Base-by-base conservation (phyloP, 2,113 vertebrate genomes). In the Sinosuthora webbiana region DNA sequence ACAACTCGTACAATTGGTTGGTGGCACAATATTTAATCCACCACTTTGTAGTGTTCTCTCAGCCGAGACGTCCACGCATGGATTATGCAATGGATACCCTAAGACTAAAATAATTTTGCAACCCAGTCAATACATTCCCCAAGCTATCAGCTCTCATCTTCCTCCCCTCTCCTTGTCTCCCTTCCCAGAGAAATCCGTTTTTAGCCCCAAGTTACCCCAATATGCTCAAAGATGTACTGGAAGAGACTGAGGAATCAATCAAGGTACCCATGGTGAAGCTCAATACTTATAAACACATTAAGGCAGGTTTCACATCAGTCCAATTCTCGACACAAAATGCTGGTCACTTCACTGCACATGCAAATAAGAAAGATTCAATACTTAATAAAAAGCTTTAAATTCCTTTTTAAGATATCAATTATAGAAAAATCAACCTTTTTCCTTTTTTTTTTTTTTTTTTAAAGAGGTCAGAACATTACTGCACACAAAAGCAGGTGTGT, bases 321-420 rank as follows among this genome's bases (percentile, higher is more conserved):
- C 83, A 45, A 86, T 91, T 89, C 73, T 73, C 4, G 47, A 92
- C 88, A 97, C 81, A 96, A 90, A 95, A 94, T 90, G 94, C 90
- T 89, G 90, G 94, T 96, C 93, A 95, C 93, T 77, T 90, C 96
- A 97, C 96, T 91, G 76, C 93, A 97, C 96, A 95, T 97, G 95
- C 94, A 93, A 91, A 80, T 95, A 96, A 95, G 93, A 96, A 97
- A 96, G 93, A 91, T 89, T 96, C 90, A 87, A 85, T 87, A 94
- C 93, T 93, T 42, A 89, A 94, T 94, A 97, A 96, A 95, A 97
- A 97, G 89, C 73, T 94, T 95, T 95, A 90, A 65, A 90, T 82
- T 89, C 11, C 0, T 95, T 87, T 89, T 93, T 92, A 35, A 93
- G 94, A 62, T 97, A 96, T 88, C 94, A 95, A 77, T 86, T 90